Base-by-base conservation (phyloP, 1,140 invertebrate genomes). In the Pachypsylla venusta region DNA sequence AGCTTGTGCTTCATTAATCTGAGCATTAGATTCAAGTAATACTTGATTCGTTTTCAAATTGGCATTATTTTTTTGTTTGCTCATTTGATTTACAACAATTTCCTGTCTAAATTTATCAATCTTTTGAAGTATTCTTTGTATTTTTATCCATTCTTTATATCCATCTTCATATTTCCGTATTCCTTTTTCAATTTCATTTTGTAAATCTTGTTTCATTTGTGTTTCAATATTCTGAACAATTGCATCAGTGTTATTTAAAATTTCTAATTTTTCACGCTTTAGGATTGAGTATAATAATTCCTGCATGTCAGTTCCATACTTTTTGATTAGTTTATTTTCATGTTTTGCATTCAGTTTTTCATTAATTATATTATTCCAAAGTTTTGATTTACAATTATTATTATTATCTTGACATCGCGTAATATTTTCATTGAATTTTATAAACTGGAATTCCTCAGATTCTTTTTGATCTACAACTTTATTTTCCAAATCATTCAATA, bases 321-420 rank as follows among this genome's bases (percentile, higher is more conserved):
- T 48, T 22, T 19, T 48, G 7, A 22, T 19, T n/a, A 48, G 22
- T 5, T 19, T 5, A 10, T n/a, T n/a, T 22, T 10, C 16, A n/a
- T 48, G 42, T 48, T 48, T 48, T 48, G 42, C n/a, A n/a, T 48
- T n/a, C 42, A 48, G 16, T n/a, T 48, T 48, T 19, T 48, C 42
- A 22, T 48, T 48, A n/a, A 48, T 7, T n/a, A 48, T 4, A 7
- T 3, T 5, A 7, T n/a, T 22, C 42, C 42, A 48, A 22, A 48
- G 16, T 7, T n/a, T 48, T 48, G 42, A 5, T 19, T 48, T 48
- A 19, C 5, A 48, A 10, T 48, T 22, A 48, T 7, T 48, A n/a
- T 48, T 22, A n/a, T 19, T n/a, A 19, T 7, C 22, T 4, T 4
- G 22, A n/a, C n/a, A n/a, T n/a, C n/a, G n/a, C n/a, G n/a, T n/a